Conservation (phyloP, 2,888 invertebrate species). For the Parasteatoda lunata region DNA sequence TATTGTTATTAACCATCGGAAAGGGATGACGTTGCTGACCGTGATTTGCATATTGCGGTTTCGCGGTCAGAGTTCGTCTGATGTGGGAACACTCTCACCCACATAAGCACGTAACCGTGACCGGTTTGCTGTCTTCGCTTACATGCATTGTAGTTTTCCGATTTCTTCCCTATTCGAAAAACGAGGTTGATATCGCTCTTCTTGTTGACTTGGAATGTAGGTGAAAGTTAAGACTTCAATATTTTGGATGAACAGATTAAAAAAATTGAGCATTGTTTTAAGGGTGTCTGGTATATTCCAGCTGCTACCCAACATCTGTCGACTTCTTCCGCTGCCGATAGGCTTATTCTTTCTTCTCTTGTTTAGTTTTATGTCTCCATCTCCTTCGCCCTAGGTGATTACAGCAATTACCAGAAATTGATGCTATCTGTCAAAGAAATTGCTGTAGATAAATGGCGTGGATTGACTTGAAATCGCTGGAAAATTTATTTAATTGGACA, state of each 20-base stretch:
- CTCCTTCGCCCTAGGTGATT: not conserved
- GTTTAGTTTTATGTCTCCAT: not conserved
- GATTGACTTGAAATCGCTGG: not conserved
- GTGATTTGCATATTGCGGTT: constrained; percentile 64
- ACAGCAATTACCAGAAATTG: constrained; percentile 1
- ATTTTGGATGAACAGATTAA: not conserved
- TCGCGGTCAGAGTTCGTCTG: constrained; percentile 54
- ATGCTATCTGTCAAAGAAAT: constrained; percentile 1
- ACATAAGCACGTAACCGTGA: constrained; percentile 59
- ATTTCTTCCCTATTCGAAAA: constrained; percentile 13
- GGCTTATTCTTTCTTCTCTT: no score
- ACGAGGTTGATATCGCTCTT: constrained; percentile 22
- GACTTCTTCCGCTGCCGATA: not conserved
- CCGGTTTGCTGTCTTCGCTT: constrained; percentile 16
- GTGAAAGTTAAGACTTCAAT: constrained; percentile 27
- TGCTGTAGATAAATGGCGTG: not conserved
- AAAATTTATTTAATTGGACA: not conserved
- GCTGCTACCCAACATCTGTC: not conserved
- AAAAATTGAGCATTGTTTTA: not conserved
- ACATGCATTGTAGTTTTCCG: not conserved
- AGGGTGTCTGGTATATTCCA: not conserved
- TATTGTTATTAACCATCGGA: constrained; percentile 1
- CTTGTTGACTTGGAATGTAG: constrained; percentile 33
- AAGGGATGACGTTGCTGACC: constrained; percentile 17
- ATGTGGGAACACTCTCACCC: constrained; percentile 65